Evolutionary conservation across 2,888 invertebrate species (phyloP).

Genomic region (Baccha elongata): DNA sequence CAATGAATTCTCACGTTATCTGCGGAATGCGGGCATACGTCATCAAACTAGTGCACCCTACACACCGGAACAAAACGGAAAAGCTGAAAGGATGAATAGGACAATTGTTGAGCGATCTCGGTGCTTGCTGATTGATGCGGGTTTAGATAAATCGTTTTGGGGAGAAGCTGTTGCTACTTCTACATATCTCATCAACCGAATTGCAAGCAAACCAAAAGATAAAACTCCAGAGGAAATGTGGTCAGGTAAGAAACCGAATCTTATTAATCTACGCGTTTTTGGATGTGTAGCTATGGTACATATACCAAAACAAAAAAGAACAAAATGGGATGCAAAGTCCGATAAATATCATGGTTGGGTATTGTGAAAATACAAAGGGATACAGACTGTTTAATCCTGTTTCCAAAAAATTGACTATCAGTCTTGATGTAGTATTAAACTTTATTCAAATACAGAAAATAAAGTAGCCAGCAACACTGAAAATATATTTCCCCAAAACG

Average conservation of each 20-base stretch:
- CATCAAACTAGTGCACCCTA: constrained; percentile 39
- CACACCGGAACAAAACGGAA: constrained; percentile 73
- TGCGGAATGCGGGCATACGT: background rate
- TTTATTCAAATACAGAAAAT: background rate
- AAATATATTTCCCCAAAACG: no score
- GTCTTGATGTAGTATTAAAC: background rate
- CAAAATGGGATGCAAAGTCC: background rate
- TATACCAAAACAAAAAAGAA: constrained; percentile 4
- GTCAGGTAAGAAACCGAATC: constrained; percentile 34
- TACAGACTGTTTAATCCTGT: background rate
- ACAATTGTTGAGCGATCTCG: constrained; percentile 65
- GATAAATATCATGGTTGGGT: background rate
- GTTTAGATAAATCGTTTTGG: constrained; percentile 10
- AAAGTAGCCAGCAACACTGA: background rate
- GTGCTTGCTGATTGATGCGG: constrained; percentile 64
- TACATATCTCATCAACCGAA: background rate
- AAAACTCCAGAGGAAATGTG: constrained; percentile 52
- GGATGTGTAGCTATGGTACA: constrained; percentile 59
- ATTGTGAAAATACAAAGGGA: background rate
- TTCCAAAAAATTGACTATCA: background rate
- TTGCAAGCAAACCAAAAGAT: background rate
- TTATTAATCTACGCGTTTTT: constrained; percentile 53
- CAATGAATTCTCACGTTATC: background rate
- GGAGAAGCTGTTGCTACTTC: constrained; percentile 3
- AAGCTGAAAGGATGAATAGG: constrained; percentile 70